phyloP scores from a whole-genome alignment of 2,113 vertebrate species.

The Pseudolaguvia tuberculata region DNA sequence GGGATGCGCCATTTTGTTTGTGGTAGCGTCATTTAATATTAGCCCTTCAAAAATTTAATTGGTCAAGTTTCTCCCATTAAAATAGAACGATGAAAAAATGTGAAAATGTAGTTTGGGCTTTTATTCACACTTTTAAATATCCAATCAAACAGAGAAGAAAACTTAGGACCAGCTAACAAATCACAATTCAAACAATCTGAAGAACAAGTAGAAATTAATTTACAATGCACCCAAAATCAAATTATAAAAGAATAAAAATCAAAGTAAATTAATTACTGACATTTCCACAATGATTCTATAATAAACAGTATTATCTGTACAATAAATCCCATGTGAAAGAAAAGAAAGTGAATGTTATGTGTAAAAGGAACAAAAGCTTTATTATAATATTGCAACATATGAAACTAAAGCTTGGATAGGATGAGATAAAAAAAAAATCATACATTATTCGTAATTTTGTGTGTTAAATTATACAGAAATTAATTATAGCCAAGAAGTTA shows the following conservation, averaged over 20 bases:
- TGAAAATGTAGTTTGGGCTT: conserved; percentile 1
- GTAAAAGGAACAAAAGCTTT: too few species aligned
- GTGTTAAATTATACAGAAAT: neutral
- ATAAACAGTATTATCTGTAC: too few species aligned
- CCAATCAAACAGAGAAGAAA: neutral
- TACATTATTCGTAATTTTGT: neutral
- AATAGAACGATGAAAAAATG: too few species aligned
- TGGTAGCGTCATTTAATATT: too few species aligned
- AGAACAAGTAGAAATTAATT: conserved; percentile 5
- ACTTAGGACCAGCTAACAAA: conserved; percentile 38
- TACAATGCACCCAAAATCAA: neutral
- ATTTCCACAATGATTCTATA: neutral
- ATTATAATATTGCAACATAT: too few species aligned
- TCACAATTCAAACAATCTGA: conserved; percentile 47
- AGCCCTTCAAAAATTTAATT: too few species aligned
- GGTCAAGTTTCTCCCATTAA: too few species aligned
- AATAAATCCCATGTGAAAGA: too few species aligned
- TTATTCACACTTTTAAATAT: conserved; percentile 10
- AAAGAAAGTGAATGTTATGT: too few species aligned
- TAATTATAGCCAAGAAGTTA: neutral
- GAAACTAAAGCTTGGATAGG: neutral
- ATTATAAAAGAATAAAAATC: too few species aligned
- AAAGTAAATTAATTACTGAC: neutral
- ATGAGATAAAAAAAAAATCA: neutral
- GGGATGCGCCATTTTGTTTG: neutral